A percentile compares a stretch with the other conserved stretches of the same genome.
phyloP scores from a whole-genome alignment of 2,797 vertebrate genomes.

The Gallinago nigripennis region DNA sequence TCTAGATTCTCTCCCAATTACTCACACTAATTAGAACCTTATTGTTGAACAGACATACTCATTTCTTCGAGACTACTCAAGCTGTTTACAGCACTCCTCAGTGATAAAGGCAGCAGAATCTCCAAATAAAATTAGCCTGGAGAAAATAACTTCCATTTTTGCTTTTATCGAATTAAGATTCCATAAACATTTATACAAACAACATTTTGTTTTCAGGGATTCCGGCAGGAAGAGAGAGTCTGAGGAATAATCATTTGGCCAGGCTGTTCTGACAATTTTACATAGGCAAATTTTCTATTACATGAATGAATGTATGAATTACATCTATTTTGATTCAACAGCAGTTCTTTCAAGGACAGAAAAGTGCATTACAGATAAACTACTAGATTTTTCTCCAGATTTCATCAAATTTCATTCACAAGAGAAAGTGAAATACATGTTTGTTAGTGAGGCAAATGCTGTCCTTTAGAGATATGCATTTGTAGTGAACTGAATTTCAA shows the following conservation, averaged over 20 bases:
- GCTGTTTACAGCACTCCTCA: not conserved
- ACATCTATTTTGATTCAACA: not conserved
- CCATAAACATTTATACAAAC: not conserved
- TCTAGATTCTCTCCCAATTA: not conserved
- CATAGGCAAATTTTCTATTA: not conserved
- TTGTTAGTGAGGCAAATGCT: not conserved
- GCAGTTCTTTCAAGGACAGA: not conserved
- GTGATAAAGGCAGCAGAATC: not conserved
- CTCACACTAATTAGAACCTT: not conserved
- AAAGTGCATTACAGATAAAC: not conserved
- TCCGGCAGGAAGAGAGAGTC: not conserved
- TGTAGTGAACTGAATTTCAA: not conserved
- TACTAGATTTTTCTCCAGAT: not conserved
- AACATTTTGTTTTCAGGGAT: not conserved
- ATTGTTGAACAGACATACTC: not conserved
- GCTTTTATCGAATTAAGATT: not conserved
- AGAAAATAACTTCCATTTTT: not conserved
- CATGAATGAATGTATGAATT: not conserved
- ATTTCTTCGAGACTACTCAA: not conserved
- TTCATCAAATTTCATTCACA: not conserved
- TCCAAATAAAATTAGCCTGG: constrained; percentile 8
- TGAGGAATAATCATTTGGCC: not conserved
- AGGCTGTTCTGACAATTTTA: not conserved
- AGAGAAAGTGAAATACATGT: not conserved
- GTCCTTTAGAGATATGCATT: not conserved